Evolutionary conservation across 2,888 invertebrate genomes (phyloP), one percentile per base, ranked within the genome.

Genomic region (Camptogramma bilineatum): DNA sequence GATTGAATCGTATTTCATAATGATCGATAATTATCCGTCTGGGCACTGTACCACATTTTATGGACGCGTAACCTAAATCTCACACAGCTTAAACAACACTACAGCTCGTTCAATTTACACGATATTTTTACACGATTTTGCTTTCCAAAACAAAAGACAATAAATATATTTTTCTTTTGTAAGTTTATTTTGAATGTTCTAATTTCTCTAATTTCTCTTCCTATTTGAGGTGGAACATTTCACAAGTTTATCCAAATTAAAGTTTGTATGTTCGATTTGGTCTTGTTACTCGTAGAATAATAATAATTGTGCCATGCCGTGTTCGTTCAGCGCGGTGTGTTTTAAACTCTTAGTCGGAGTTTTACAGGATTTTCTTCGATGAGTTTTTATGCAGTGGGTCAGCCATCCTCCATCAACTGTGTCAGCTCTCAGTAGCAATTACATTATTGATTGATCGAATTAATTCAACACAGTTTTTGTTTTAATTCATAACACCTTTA

Each of bases 1-100:
- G 77, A 83, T 80, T 77, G 76, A 79, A 78, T 78, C 72, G 63
- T 75, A 79, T 87, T 86, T 85, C 83, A 82, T 82, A 83, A 86
- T 83, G 76, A 79, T 79, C 78, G 71, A 77, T 81, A 83, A 84
- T 85, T 82, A 84, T 48, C 77, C 78, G 75, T 46, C 56, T 46
- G 46, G 28, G 75, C 73, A 77, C 74, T 75, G 74, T 74, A 81
- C 78, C 80, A 82, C 79, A 85, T 83, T 81, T 80, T 56, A 78
- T 79, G 77, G 69, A 76, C 73, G 67, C 71, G 76, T 81, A 79
- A 82, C 82, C 81, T 79, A 72, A 71, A 74, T 68, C 63, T 60
- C 31, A 34, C 51, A 56, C 55, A 55, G 50, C 28, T 44, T 9
- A 55, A 18, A n/a, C 5, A 28, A 13, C 28, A 17, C 3, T 4